Base-by-base conservation (phyloP, 2,888 invertebrate species). In the Thera britannica region DNA sequence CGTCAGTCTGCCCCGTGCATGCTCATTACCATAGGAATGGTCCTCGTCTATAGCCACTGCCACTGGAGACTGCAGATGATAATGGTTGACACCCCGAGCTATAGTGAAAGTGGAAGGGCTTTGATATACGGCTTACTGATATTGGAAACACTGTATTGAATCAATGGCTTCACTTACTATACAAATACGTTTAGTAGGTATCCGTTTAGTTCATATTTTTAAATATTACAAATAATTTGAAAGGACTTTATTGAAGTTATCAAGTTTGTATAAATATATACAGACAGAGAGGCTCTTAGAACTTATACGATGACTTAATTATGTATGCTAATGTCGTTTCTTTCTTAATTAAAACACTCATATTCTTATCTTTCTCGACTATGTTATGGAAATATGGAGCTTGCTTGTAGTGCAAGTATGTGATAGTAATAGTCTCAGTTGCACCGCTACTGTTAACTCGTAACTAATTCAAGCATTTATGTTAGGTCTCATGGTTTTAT, bases 11-110 rank as follows among this genome's bases (percentile, higher is more conserved):
- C 77, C 75, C 77, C 58, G 75, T 72, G 77, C 72, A 34, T 73
- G 80, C 80, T 88, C 81, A 91, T 90, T 90, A 87, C 76, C 90
- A 90, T 90, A 89, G 87, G 88, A 91, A 92, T 88, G 86, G 86
- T 83, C 75, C 79, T 79, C 75, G 85, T 84, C 86, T 87, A n/a
- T n/a, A 83, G 84, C 80, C 83, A 75, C 80, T 77, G 23, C 23
- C 23, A 23, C 23, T 23, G 23, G 23, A 23, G 23, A 23, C 23
- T 23, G 72, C 79, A 75, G 72, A 77, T 80, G 82, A 85, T 90
- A 90, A 90, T 88, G 80, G 85, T 78, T 84, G 77, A 84, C 88
- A 86, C 88, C 86, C 86, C 67, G 75, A 79, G 84, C 77, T 77
- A 70, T 67, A 88, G 90, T 85, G 90, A 90, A 90, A 90, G 90